These are phyloP conservation scores for Anhinga anhinga DNA, from an alignment of 2,113 vertebrate species.

Conservation along the genomic window DNA sequence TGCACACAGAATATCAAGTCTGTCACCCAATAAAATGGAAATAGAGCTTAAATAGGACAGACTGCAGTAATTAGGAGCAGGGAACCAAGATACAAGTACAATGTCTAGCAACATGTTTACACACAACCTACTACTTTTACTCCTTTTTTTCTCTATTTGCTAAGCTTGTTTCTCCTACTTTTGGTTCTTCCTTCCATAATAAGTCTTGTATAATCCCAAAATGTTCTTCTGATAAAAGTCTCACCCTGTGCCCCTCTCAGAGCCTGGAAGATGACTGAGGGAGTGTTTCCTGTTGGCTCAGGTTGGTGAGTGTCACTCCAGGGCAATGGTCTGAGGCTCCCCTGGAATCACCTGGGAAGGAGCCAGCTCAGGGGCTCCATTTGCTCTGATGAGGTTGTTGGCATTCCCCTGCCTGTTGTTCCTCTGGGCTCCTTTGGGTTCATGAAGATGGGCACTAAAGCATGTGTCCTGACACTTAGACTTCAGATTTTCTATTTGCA, in stretches of 20 bases:
- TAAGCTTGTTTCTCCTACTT: not conserved
- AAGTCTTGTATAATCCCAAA: not conserved
- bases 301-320: not conserved
- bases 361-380: not conserved
- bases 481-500: not conserved
- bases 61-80: not conserved
- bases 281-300: not conserved
- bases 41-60: not conserved
- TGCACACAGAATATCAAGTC: not conserved
- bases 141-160: not conserved
- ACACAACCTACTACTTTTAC: not conserved
- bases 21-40: not conserved
- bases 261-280: not conserved
- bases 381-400: not conserved
- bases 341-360: not conserved
- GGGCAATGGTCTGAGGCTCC: not conserved
- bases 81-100: not conserved
- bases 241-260: not conserved
- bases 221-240: not conserved
- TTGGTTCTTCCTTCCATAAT: not conserved
- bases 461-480: not conserved
- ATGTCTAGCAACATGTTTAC: not conserved
- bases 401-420: not conserved
- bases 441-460: not conserved
- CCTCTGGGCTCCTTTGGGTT: not conserved